Conservation (phyloP, 1,140 invertebrate species). For the Aradophagus sp. region DNA sequence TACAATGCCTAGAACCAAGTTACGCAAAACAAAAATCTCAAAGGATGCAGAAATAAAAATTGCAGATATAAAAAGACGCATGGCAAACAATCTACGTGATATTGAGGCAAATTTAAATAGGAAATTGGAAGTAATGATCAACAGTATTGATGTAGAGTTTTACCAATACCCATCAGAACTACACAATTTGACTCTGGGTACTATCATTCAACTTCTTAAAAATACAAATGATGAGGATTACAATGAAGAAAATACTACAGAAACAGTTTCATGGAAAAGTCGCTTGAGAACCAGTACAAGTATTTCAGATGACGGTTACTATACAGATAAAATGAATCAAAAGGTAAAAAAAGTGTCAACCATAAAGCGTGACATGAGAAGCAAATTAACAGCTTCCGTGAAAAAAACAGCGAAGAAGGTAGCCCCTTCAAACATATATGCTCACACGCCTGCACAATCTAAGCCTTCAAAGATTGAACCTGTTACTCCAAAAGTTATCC, state of each 20-base stretch:
- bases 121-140: not conserved
- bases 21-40: slow-evolving; percentile 1
- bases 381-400: slow-evolving; percentile 31
- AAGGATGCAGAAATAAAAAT: slow-evolving; percentile 18
- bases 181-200: slow-evolving; percentile 26
- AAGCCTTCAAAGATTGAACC: slow-evolving; percentile 42
- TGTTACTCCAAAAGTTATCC: slow-evolving; percentile 74
- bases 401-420: too few relatives aligned
- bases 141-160: slow-evolving; percentile 27
- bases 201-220: too few relatives aligned
- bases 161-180: slow-evolving; percentile 23
- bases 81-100: slow-evolving; percentile 18
- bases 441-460: slow-evolving; percentile 61
- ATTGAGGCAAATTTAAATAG: slow-evolving; percentile 27
- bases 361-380: too few relatives aligned
- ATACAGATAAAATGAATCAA: slow-evolving; percentile 55
- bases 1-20: slow-evolving; percentile 23
- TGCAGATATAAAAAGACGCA: slow-evolving; percentile 27
- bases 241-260: too few relatives aligned
- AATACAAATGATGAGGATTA: too few relatives aligned
- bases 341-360: too few relatives aligned
- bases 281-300: not conserved
- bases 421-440: slow-evolving; percentile 31
- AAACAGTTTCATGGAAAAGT: too few relatives aligned
- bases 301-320: slow-evolving; percentile 64